These are phyloP conservation scores for Zaprionus davidi DNA, from an alignment of 1,140 invertebrate species.

Conservation along the genomic window DNA sequence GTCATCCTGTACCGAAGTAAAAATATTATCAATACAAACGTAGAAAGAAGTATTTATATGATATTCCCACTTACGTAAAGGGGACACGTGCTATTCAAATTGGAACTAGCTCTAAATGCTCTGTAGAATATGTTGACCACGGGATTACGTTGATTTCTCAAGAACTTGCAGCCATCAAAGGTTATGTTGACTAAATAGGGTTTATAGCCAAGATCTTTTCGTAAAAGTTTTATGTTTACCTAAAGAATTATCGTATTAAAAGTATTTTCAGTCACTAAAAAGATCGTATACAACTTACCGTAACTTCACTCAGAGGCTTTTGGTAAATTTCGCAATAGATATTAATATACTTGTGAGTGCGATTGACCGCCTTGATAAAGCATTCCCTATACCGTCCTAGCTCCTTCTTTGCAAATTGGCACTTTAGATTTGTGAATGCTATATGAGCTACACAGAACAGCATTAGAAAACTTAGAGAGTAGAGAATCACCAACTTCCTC, in stretches of 20 bases:
- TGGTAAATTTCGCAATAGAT: constrained; percentile 18
- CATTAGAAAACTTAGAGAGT: not conserved
- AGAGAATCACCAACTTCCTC: not conserved
- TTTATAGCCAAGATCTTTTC: constrained; percentile 45
- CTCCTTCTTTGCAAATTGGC: not conserved
- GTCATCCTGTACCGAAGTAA: constrained; percentile 49
- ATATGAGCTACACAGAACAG: constrained; percentile 8
- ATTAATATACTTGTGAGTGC: constrained; percentile 47
- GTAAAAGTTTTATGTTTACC: constrained; percentile 29
- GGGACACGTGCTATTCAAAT: constrained; percentile 55
- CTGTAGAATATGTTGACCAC: constrained; percentile 9
- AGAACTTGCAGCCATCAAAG: constrained; percentile 40
- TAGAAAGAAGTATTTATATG: not conserved
- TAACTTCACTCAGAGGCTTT: constrained; percentile 11
- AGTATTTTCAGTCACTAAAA: not conserved
- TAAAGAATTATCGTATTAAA: not conserved
- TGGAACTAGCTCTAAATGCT: constrained; percentile 1
- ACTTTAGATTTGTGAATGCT: constrained; percentile 36
- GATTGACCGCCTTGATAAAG: constrained; percentile 40
- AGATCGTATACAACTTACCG: constrained; percentile 18
- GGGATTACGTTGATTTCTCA: constrained; percentile 17
- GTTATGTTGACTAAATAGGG: constrained; percentile 28
- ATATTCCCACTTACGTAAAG: constrained; percentile 28
- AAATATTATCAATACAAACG: not conserved
- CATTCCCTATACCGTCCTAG: not conserved